Conservation (phyloP, 2,888 invertebrate species). For the Apodemia duryi region DNA sequence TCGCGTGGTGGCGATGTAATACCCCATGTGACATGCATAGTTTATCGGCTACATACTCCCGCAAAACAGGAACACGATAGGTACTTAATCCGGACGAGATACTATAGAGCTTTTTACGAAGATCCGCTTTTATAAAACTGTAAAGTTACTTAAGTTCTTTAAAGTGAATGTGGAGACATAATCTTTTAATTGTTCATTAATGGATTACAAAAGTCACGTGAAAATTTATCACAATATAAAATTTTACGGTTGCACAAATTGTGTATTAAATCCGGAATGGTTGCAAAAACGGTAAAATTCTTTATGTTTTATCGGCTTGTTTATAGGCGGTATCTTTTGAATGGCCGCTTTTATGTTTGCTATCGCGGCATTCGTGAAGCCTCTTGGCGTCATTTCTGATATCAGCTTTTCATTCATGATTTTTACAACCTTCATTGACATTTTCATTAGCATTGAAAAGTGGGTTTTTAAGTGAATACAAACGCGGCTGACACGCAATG, state of each 20-base stretch:
- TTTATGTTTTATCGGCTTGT: conserved; percentile 40
- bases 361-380: conserved; percentile 19
- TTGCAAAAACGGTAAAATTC: conserved; percentile 38
- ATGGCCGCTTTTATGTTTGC: conserved; percentile 23
- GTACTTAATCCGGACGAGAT: neutral
- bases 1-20: too few relatives aligned
- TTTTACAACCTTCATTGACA: conserved; percentile 24
- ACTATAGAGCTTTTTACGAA: too few relatives aligned
- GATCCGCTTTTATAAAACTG: neutral
- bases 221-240: conserved; percentile 3
- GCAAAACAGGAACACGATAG: neutral
- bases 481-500: neutral
- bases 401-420: conserved; percentile 16
- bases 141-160: neutral
- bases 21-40: too few relatives aligned
- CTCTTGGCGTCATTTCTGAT: neutral
- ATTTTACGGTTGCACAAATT: conserved; percentile 27
- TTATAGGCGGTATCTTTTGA: conserved; percentile 32
- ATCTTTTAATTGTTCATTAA: neutral
- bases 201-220: neutral
- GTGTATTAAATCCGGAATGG: conserved; percentile 28
- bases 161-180: neutral
- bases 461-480: conserved; percentile 1
- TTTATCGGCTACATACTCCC: too few relatives aligned
- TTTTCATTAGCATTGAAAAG: conserved; percentile 22